These are phyloP conservation scores for Chirona hameri DNA, from an alignment of 2,888 invertebrate species.

Conservation along the genomic window DNA sequence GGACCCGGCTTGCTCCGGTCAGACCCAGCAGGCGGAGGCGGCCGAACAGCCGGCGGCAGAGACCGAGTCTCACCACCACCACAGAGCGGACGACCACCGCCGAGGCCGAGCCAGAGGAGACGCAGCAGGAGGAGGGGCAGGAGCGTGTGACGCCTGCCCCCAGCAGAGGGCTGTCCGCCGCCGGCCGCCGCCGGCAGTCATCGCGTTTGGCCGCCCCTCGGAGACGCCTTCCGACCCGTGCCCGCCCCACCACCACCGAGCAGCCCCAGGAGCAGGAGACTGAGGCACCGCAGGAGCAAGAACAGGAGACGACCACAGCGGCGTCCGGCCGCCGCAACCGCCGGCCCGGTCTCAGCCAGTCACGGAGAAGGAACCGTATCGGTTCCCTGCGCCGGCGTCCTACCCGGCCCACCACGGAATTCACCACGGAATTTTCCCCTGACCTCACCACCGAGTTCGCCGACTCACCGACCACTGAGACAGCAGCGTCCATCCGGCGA, in stretches of 20 bases:
- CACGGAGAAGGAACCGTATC: background rate
- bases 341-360: background rate
- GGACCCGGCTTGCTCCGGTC: background rate
- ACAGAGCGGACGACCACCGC: background rate
- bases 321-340: background rate
- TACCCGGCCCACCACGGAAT: no score
- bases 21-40: background rate
- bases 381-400: background rate
- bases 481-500: background rate
- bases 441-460: background rate
- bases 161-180: background rate
- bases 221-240: background rate
- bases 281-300: background rate
- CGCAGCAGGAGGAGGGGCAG: background rate
- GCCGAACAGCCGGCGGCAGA: background rate
- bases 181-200: background rate
- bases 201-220: background rate
- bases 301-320: background rate
- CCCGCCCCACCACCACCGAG: background rate
- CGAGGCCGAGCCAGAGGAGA: background rate
- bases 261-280: background rate
- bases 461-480: background rate
- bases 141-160: background rate
- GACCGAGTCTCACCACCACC: background rate
- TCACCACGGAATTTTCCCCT: no score